Evolutionary conservation across 2,888 invertebrate species (phyloP).

Genomic region (Mycalesis mineus): DNA sequence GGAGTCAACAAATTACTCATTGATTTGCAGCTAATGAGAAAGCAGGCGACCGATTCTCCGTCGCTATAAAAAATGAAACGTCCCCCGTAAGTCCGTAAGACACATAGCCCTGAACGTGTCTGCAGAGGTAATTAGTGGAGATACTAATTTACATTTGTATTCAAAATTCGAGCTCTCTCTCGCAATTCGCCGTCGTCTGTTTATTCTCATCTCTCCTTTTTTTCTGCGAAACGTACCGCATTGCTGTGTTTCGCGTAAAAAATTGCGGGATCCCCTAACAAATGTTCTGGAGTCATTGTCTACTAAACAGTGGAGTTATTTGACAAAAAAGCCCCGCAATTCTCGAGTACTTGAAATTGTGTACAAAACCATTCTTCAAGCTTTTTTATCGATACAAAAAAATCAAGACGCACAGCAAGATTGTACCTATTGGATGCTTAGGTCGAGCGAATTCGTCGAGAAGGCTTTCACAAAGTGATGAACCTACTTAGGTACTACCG

Average conservation of each 20-base stretch:
- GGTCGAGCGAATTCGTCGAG: too few relatives aligned
- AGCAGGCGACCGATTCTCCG: conserved; percentile 61
- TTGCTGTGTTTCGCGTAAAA: conserved; percentile 76
- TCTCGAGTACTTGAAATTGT: conserved; percentile 11
- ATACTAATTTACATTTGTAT: conserved; percentile 80
- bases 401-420: too few relatives aligned
- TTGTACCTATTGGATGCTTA: too few relatives aligned
- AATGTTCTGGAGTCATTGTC: conserved; percentile 62
- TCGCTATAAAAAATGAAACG: conserved; percentile 65
- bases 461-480: too few relatives aligned
- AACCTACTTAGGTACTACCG: too few relatives aligned
- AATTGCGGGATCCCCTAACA: conserved; percentile 69
- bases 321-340: conserved; percentile 17
- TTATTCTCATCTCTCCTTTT: conserved; percentile 73
- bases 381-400: not conserved
- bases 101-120: conserved; percentile 74
- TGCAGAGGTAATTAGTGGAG: conserved; percentile 76
- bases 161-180: conserved; percentile 77
- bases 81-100: conserved; percentile 72
- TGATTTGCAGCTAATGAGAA: conserved; percentile 62
- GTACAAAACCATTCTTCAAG: not conserved
- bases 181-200: conserved; percentile 75
- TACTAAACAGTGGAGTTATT: conserved; percentile 46
- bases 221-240: conserved; percentile 69
- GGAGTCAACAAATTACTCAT: conserved; percentile 46